phyloP scores from a whole-genome alignment of 2,888 invertebrate species.

The Tetheella fluctuosa region DNA sequence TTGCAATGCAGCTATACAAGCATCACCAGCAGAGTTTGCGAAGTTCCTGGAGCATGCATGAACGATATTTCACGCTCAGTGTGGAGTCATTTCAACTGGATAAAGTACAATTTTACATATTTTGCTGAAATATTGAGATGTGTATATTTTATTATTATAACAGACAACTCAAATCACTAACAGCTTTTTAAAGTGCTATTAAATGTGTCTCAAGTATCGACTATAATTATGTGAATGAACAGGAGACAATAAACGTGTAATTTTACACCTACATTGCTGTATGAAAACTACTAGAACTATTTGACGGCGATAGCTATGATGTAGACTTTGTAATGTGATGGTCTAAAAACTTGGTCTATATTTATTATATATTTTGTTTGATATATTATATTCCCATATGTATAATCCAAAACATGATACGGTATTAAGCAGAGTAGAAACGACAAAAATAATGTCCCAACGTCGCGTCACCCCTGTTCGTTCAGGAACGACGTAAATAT shows the following conservation, averaged over 20 bases:
- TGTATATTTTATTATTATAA: too few species aligned
- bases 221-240: too few species aligned
- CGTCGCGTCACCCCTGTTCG: slow-evolving; percentile 23
- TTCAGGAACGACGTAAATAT: slow-evolving; percentile 34
- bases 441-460: slow-evolving; percentile 7
- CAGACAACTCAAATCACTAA: too few species aligned
- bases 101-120: background rate
- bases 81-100: background rate
- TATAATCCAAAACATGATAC: background rate
- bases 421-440: background rate
- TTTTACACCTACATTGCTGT: too few species aligned
- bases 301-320: too few species aligned
- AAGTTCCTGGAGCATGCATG: background rate
- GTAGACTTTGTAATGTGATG: too few species aligned
- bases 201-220: too few species aligned
- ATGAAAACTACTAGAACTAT: too few species aligned
- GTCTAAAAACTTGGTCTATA: too few species aligned
- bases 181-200: too few species aligned
- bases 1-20: background rate
- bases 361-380: background rate
- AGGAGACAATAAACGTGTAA: too few species aligned
- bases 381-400: background rate
- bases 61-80: background rate
- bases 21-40: background rate
- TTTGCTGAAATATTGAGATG: background rate